Conservation (phyloP, 2,888 invertebrate species). For the Diachrysia chrysitis region DNA sequence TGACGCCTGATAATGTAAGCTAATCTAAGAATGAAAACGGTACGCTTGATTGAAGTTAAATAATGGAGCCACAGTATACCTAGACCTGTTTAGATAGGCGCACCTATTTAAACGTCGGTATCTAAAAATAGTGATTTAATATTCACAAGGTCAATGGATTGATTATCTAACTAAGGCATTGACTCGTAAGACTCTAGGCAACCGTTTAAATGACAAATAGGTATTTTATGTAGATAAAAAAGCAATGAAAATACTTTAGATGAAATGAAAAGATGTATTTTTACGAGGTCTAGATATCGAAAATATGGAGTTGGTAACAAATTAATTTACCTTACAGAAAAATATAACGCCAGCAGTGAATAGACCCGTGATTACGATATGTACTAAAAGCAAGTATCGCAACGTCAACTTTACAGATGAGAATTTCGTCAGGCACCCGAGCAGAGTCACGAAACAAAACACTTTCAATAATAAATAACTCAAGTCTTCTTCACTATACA, state of each 20-base stretch:
- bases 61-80: neutral
- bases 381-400: conserved; percentile 69
- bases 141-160: neutral
- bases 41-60: too few relatives aligned
- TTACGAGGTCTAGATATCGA: neutral
- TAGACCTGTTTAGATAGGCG: neutral
- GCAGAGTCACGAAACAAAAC: conserved; percentile 63
- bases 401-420: conserved; percentile 69
- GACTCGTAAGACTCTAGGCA: neutral
- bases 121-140: neutral
- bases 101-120: neutral
- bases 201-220: neutral
- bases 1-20: too few relatives aligned
- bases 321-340: conserved; percentile 57
- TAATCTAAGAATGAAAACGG: too few relatives aligned
- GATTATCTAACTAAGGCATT: neutral
- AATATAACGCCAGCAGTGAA: conserved; percentile 62
- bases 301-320: neutral
- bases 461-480: conserved; percentile 65
- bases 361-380: conserved; percentile 71
- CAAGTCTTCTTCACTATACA: conserved; percentile 64
- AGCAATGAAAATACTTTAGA: neutral
- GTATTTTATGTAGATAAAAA: neutral
- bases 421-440: conserved; percentile 69
- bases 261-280: neutral